Base-by-base conservation (phyloP, 2,113 vertebrate species). In the Panurus biarmicus region DNA sequence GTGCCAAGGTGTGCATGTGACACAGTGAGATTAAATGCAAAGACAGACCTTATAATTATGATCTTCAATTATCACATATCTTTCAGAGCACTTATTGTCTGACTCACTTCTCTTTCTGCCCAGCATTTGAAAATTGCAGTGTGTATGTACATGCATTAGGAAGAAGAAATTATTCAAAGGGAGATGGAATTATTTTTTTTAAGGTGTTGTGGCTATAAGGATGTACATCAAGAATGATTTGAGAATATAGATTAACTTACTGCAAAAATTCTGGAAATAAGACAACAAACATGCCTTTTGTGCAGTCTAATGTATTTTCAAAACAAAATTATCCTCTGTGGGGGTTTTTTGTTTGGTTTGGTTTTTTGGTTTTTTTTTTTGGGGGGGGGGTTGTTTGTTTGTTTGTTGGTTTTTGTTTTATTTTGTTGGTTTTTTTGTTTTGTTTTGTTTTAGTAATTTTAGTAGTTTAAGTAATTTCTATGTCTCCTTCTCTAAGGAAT, bases 1-100 rank as follows among this genome's bases (percentile, higher is more conserved):
- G 51, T 94, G 90, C 85, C 61, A 89, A 91, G 25, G 33, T 83
- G 66, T 87, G 5, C 58, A 58, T 96, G 78, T 96, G 93, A 82
- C 67, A 91, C 38, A 72, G 40, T 47, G 54, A 87, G 71, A 95
- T 91, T 88, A 87, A 91, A 72, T 91, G 24, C 42, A 56, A 90
- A 92, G 65, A 67, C 44, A 84, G 51, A 74, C 47, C 51, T 67
- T 95, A 29, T 90, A 96, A 93, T 92, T 95, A 85, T 1, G 20
- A 35, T 20, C 73, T 87, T 95, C 33, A 93, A 89, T 91, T 89
- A 90, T 80, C 61, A 61, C 36, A 14, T 92, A 84, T 84, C 53
- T 64, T 72, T 73, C 84, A 81, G 33, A 87, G 64, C 45, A 71
- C 20, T 90, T 86, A 81, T 20, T 6, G 6, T 64, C 60, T 92